Percentiles rank a stretch among this genome's conserved stretches.
These are phyloP conservation scores for Penaeus chinensis DNA, from an alignment of 1,140 invertebrate species.

Conservation along the genomic window DNA sequence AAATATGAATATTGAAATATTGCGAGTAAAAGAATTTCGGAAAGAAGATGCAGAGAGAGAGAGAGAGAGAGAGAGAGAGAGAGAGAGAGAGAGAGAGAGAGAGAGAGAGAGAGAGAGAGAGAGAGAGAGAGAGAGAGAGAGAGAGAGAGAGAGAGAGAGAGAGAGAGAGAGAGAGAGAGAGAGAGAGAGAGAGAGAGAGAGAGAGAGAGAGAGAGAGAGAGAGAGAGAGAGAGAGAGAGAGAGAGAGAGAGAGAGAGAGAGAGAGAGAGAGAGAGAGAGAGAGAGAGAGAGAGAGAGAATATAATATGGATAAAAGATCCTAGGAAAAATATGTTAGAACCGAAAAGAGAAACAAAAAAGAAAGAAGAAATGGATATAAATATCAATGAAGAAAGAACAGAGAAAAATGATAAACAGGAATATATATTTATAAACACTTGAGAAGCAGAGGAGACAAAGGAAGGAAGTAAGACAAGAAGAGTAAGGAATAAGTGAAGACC, in stretches of 20 bases:
- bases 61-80: background rate
- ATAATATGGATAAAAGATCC: background rate
- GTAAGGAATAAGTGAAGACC: background rate
- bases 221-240: background rate
- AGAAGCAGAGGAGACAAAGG: background rate
- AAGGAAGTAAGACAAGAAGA: background rate
- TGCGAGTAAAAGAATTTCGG: no score
- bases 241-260: background rate
- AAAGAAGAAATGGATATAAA: background rate
- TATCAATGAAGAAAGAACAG: background rate
- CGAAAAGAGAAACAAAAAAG: background rate
- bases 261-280: no score
- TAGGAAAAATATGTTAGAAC: background rate
- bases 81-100: background rate
- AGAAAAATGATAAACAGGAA: background rate
- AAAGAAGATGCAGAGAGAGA: background rate
- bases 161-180: background rate
- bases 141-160: background rate
- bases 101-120: background rate
- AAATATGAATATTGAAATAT: no score
- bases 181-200: background rate
- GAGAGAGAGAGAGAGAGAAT: background rate
- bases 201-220: background rate
- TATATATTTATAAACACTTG: background rate
- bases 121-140: background rate